Base-by-base conservation (phyloP, 2,797 vertebrate genomes). In the Myotis findleyi region DNA sequence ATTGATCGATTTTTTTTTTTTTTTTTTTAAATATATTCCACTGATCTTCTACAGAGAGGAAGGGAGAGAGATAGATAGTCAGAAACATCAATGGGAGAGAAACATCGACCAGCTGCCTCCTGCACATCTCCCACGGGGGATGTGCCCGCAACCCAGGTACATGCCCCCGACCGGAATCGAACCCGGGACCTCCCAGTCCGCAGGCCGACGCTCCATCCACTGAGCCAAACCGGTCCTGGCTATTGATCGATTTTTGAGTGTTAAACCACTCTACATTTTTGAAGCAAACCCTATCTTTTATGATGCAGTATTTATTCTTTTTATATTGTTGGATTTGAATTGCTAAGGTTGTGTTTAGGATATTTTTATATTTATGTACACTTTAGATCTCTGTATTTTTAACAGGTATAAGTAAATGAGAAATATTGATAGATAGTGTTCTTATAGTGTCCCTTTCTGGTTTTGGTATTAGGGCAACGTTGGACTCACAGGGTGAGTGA, bases 381-480 rank as follows among this genome's bases (percentile, higher is more conserved):
- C 64, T 82, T 89, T 85, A 81, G 3, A 57, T 83, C 17, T 91
- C 36, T 77, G 16, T 44, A 66, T 64, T 81, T 71, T 38, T 44
- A 38, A 55, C 10, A 18, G 27, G 55, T 62, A 38, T 72, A 76
- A 87, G 4, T 51, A 92, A 81, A 69, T 75, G 36, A 20, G 27
- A 25, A 71, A 57, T 91, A 79, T 12, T 86, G 2, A 9, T 62
- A 20, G 2, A 12, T 69, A 17, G 23, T 72, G 80, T 84, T 86
- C 38, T 64, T 79, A 23, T 51, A 81, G 44, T 76, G 4, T 76
- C 33, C 73, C 44, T 73, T 79, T 81, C 76, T 87, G 20, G 7
- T 75, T 95, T 95, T 71, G 33, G 41, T 75, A 75, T 64, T 69
- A 86, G 33, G 23, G 20, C 13, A 95, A 76, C 86, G 25, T 13